These are phyloP conservation scores for Bimastos eiseni DNA, from an alignment of 2,888 invertebrate genomes.

Conservation along the genomic window DNA sequence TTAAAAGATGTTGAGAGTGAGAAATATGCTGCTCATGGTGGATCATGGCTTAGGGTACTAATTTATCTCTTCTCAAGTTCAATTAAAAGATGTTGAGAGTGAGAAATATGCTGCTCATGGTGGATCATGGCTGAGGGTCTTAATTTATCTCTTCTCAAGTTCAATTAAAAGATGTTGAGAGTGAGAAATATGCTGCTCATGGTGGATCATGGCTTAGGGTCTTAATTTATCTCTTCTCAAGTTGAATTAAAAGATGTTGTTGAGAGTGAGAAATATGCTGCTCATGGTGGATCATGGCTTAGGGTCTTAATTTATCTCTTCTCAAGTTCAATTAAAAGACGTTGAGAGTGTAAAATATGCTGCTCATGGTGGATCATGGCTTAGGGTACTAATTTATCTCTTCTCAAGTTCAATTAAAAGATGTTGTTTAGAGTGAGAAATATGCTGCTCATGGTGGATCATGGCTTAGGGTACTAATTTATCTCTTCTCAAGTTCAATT, in stretches of 20 bases:
- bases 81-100: not conserved
- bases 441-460: slow-evolving; percentile 80
- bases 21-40: slow-evolving; percentile 65
- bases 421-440: not conserved
- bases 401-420: not conserved
- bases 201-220: slow-evolving; percentile 97
- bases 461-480: slow-evolving; percentile 80
- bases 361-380: slow-evolving; percentile 99
- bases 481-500: not conserved
- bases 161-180: not conserved
- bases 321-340: not conserved
- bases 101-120: not conserved
- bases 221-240: not conserved
- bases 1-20: not conserved
- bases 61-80: slow-evolving; percentile 9
- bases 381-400: slow-evolving; percentile 69
- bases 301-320: slow-evolving; percentile 66
- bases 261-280: not conserved
- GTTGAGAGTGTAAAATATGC: not conserved
- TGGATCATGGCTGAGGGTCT: slow-evolving; percentile 94
- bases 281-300: slow-evolving; percentile 99
- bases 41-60: slow-evolving; percentile 90
- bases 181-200: not conserved
- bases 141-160: slow-evolving; percentile 1
- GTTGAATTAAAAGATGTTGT: not conserved